Conservation (phyloP, 2,888 invertebrate species). For the Automeris io region DNA sequence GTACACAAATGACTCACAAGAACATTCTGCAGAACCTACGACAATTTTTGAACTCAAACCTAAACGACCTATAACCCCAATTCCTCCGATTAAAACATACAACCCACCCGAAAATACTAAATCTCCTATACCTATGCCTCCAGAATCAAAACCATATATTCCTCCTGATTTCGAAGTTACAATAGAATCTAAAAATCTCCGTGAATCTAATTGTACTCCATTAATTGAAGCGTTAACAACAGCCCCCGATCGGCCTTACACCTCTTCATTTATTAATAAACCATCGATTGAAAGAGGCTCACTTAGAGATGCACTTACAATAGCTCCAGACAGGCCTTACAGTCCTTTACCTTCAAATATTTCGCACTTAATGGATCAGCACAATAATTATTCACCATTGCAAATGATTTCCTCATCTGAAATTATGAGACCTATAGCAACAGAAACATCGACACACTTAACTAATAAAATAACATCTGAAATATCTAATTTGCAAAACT, state of each 20-base stretch:
- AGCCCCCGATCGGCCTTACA: constrained; percentile 80
- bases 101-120: constrained; percentile 64
- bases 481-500: constrained; percentile 54
- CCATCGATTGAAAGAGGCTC: constrained; percentile 66
- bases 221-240: constrained; percentile 82
- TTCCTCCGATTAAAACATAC: constrained; percentile 66
- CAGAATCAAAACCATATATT: constrained; percentile 81
- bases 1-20: neutral
- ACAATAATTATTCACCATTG: constrained; percentile 34
- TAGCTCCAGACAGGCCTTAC: constrained; percentile 79
- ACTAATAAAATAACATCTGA: constrained; percentile 43
- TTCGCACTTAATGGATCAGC: constrained; percentile 46
- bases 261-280: constrained; percentile 64
- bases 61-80: constrained; percentile 49
- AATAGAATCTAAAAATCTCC: constrained; percentile 67
- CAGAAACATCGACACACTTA: constrained; percentile 43
- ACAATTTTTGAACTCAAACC: constrained; percentile 44
- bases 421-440: constrained; percentile 49
- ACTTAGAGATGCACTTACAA: constrained; percentile 77
- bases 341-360: constrained; percentile 72
- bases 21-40: constrained; percentile 33
- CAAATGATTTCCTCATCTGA: constrained; percentile 40
- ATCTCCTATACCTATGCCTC: constrained; percentile 78
- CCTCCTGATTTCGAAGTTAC: constrained; percentile 79
- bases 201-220: constrained; percentile 75